These are phyloP conservation scores for Pollimyrus isidori DNA, from an alignment of 2,113 vertebrate species.

Conservation along the genomic window DNA sequence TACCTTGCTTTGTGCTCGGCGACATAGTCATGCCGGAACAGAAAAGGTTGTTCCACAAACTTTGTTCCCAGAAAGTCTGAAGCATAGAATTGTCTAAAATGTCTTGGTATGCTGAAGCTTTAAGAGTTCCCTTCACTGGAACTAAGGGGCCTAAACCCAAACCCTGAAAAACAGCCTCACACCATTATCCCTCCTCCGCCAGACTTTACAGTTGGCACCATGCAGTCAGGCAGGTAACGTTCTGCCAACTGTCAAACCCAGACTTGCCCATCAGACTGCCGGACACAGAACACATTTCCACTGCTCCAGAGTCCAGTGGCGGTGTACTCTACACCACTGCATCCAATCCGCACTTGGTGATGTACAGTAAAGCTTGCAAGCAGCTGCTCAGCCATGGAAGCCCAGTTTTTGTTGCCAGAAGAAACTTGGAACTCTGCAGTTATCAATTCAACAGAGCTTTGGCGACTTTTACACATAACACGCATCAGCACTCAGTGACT, in stretches of 20 bases:
- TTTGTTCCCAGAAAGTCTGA: not conserved
- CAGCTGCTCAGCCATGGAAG: not conserved
- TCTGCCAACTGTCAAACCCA: not conserved
- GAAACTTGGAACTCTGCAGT: not conserved
- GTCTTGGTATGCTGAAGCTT: not conserved
- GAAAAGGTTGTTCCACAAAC: not conserved
- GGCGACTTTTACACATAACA: not conserved
- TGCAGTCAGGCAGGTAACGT: not conserved
- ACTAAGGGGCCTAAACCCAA: not conserved
- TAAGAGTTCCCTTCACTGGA: not conserved
- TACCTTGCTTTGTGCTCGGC: not conserved
- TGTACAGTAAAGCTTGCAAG: not conserved
- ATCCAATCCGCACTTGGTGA: not conserved
- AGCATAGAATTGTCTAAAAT: not conserved
- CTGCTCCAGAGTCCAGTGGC: not conserved
- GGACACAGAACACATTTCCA: not conserved
- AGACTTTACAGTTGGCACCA: not conserved
- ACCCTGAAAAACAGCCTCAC: not conserved
- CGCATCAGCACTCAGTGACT: not conserved
- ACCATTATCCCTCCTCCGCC: not conserved
- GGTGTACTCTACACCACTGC: not conserved
- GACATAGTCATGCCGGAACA: not conserved
- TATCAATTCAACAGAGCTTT: not conserved
- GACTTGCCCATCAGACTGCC: not conserved
- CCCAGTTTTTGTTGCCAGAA: not conserved